Percentiles rank a stretch among this genome's conserved stretches.
Conservation (phyloP, 2,113 vertebrate species). For the Oncorhynchus nerka region DNA sequence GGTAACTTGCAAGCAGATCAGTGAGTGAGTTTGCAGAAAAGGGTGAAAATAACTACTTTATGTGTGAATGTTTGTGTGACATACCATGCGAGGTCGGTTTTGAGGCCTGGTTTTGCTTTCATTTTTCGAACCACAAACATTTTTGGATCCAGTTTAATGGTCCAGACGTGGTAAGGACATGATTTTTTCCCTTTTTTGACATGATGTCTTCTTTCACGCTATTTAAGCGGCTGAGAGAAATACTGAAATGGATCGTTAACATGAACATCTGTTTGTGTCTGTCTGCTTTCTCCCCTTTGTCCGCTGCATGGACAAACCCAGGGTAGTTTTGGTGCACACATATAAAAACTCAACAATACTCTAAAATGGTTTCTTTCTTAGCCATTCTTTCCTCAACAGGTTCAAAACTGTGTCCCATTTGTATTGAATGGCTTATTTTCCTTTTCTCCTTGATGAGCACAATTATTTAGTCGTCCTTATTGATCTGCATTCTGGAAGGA, state of each 20-base stretch:
- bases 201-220: conserved; percentile 18
- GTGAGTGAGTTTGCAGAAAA: background rate
- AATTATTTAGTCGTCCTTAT: too few species aligned
- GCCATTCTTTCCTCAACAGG: too few species aligned
- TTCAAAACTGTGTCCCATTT: too few species aligned
- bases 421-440: too few species aligned
- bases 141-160: conserved; percentile 17
- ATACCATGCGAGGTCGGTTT: conserved; percentile 13
- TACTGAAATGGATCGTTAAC: conserved; percentile 36
- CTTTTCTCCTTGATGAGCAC: too few species aligned
- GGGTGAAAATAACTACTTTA: conserved; percentile 36
- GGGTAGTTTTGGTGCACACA: background rate
- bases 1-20: background rate
- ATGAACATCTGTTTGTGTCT: conserved; percentile 36
- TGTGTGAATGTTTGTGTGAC: conserved; percentile 18
- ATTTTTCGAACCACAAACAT: conserved; percentile 28
- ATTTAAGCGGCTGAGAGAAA: background rate
- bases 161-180: conserved; percentile 8
- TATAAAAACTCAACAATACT: background rate
- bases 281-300: background rate
- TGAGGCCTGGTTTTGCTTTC: conserved; percentile 28
- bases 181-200: conserved; percentile 3
- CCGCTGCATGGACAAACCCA: background rate
- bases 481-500: too few species aligned
- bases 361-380: background rate